Evolutionary conservation across 37 sponge, comb jelly and placozoan species (phyloP).

Genomic region (Hormiphora californensis): DNA sequence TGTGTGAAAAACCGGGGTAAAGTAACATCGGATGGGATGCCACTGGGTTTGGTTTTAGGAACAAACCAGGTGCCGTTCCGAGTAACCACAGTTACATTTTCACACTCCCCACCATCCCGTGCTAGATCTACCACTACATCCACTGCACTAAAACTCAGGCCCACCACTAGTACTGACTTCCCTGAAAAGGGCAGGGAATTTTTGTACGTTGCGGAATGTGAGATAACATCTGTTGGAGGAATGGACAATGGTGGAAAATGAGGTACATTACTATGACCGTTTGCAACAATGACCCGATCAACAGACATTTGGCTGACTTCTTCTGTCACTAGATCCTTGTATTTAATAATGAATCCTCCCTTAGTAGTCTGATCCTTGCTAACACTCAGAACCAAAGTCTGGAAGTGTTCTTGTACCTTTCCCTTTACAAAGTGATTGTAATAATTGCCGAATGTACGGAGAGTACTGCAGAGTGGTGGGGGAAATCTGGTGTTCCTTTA

Average conservation of each 20-base stretch:
- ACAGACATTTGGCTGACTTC: neutral
- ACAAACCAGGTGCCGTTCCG: conserved; percentile 34
- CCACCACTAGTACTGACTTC: conserved; percentile 6
- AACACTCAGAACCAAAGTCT: too few relatives aligned
- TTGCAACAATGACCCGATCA: conserved; percentile 33
- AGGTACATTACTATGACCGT: neutral
- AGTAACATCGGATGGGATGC: neutral
- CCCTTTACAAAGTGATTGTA: too few relatives aligned
- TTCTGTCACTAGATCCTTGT: neutral
- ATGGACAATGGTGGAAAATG: neutral
- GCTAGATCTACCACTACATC: conserved; percentile 39
- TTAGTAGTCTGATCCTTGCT: too few relatives aligned
- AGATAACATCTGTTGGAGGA: neutral
- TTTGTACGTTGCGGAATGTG: conserved; percentile 22
- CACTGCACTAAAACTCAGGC: conserved; percentile 29
- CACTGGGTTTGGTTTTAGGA: neutral
- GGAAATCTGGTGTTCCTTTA: conserved; percentile 22
- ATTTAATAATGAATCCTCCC: neutral
- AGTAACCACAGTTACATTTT: neutral
- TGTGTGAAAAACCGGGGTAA: conserved; percentile 6
- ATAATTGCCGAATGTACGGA: too few relatives aligned
- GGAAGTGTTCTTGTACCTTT: too few relatives aligned
- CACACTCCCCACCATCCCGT: neutral
- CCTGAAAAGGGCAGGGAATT: neutral
- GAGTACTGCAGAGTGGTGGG: conserved; percentile 34